Evolutionary conservation across 2,888 invertebrate species (phyloP), one percentile per base, ranked within the genome.

Genomic region (Peribatodes rhomboidaria): DNA sequence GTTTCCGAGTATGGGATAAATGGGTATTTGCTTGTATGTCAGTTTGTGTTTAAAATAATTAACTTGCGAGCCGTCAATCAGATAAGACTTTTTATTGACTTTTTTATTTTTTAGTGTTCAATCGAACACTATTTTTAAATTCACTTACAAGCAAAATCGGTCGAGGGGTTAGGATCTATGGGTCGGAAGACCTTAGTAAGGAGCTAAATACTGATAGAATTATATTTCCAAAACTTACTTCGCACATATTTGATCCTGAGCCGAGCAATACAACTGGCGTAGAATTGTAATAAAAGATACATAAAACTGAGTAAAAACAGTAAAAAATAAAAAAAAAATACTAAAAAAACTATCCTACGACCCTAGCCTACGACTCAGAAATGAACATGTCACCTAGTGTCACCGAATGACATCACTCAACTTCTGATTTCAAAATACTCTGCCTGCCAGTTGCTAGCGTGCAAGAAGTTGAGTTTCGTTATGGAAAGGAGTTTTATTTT

Each of bases 151-250:
- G n/a, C n/a, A n/a, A n/a, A n/a, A n/a, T n/a, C n/a, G n/a, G n/a
- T n/a, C n/a, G n/a, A n/a, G n/a, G n/a, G n/a, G n/a, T n/a, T n/a
- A n/a, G n/a, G n/a, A n/a, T n/a, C n/a, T n/a, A n/a, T n/a, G n/a
- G n/a, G n/a, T n/a, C n/a, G n/a, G n/a, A n/a, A n/a, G n/a, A n/a
- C n/a, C n/a, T n/a, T n/a, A n/a, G n/a, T n/a, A n/a, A n/a, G n/a
- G n/a, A n/a, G n/a, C n/a, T n/a, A n/a, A n/a, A n/a, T n/a, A n/a
- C n/a, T n/a, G n/a, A n/a, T n/a, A n/a, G n/a, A n/a, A n/a, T n/a
- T n/a, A n/a, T n/a, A n/a, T n/a, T n/a, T n/a, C n/a, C n/a, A 44
- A 18, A 33, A 70, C 80, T 80, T 73, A 87, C 85, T 73, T 81
- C 78, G 65, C 69, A 76, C 85, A 84, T 85, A 53, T 72, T 69